Conservation (phyloP, 2,888 invertebrate species). For the Mythimna albipuncta region DNA sequence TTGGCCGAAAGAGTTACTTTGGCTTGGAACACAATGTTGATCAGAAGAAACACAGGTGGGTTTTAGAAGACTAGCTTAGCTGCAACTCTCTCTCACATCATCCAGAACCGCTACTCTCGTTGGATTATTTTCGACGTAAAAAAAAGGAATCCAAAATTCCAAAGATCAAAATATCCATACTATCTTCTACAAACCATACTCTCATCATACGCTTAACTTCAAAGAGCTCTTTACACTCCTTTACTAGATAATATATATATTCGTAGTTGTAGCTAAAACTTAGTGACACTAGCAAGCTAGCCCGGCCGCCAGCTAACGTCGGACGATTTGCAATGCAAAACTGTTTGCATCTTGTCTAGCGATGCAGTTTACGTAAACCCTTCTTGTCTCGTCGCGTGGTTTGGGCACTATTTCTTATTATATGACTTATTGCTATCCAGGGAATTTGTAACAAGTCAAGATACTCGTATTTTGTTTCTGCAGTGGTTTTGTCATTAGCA, state of each 20-base stretch:
- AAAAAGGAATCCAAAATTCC: not conserved
- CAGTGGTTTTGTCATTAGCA: not conserved
- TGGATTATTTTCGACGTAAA: no score
- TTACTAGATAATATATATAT: not conserved
- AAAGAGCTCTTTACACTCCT: constrained; percentile 14
- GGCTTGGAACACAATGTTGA: no score
- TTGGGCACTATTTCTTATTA: not conserved
- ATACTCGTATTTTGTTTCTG: not conserved
- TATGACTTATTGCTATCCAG: not conserved
- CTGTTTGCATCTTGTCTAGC: constrained; percentile 42
- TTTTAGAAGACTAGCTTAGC: no score
- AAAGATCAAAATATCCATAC: not conserved
- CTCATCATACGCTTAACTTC: not conserved
- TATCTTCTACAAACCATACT: not conserved
- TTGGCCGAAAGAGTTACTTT: no score
- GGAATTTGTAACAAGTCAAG: not conserved
- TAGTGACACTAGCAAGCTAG: constrained; percentile 47
- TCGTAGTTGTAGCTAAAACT: not conserved
- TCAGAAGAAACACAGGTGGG: no score
- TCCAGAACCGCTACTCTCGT: no score
- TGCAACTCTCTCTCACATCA: no score
- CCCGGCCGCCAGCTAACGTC: constrained; percentile 7
- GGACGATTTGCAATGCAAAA: constrained; percentile 62
- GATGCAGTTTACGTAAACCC: constrained; percentile 32
- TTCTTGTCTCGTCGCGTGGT: constrained; percentile 17